Evolutionary conservation across 2,888 invertebrate genomes (phyloP).

Genomic region (Osedax frankpressi): DNA sequence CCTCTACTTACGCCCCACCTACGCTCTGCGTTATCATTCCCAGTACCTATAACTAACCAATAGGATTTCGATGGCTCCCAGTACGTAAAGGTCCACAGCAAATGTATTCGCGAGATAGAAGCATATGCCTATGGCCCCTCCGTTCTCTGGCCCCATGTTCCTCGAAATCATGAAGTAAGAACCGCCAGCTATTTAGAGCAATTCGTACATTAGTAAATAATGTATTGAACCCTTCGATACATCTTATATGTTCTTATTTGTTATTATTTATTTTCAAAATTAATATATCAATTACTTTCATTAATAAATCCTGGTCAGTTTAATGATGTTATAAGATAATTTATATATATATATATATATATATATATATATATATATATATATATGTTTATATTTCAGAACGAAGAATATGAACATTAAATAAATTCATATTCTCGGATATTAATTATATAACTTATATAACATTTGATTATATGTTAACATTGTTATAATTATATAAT

Average conservation of each 20-base stretch:
- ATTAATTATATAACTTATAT: too few relatives aligned
- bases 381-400: conserved; percentile 10
- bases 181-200: conserved; percentile 27
- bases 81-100: conserved; percentile 30
- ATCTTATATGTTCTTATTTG: too few relatives aligned
- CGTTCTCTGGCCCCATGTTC: conserved; percentile 31
- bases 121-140: conserved; percentile 31
- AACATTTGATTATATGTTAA: too few relatives aligned
- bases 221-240: too few relatives aligned
- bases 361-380: conserved; percentile 7
- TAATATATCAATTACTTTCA: too few relatives aligned
- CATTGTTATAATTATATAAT: neutral
- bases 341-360: neutral
- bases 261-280: too few relatives aligned
- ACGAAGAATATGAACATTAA: neutral
- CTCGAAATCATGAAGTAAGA: conserved; percentile 33
- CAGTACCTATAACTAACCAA: conserved; percentile 26
- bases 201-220: too few relatives aligned
- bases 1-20: too few relatives aligned
- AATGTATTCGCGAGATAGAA: conserved; percentile 33
- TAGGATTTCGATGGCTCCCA: conserved; percentile 30
- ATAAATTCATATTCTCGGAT: neutral
- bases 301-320: neutral
- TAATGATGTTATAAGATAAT: too few relatives aligned
- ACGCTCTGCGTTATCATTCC: too few relatives aligned